These are phyloP conservation scores for Diacarnus erythraeanus DNA, from an alignment of 37 sponge, comb jelly and placozoan genomes.

Conservation along the genomic window DNA sequence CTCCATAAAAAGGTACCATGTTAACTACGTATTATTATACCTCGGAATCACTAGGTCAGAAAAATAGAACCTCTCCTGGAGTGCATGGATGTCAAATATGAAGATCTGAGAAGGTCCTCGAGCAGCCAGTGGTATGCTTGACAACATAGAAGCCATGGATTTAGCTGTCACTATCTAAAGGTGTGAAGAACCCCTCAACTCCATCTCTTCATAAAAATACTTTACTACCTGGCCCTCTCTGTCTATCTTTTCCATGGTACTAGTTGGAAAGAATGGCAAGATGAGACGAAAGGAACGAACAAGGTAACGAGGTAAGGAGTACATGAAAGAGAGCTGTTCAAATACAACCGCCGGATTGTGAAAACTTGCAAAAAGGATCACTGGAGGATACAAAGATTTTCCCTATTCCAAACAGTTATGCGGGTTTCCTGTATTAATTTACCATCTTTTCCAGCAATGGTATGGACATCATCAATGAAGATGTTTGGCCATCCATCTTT, in stretches of 20 bases:
- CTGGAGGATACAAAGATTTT: slow-evolving; percentile 22
- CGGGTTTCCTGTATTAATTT: no score
- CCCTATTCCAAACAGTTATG: neutral
- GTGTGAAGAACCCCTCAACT: neutral
- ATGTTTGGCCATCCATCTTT: slow-evolving; percentile 90
- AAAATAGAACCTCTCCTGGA: slow-evolving; percentile 95
- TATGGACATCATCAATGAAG: slow-evolving; percentile 83
- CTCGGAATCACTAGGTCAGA: slow-evolving; percentile 86
- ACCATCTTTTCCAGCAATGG: slow-evolving; percentile 90
- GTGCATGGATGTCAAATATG: slow-evolving; percentile 92
- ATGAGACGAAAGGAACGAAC: slow-evolving; percentile 85
- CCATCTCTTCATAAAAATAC: neutral
- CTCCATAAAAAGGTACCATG: no score
- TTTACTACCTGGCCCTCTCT: slow-evolving; percentile 80
- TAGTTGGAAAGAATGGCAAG: slow-evolving; percentile 92
- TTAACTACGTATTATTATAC: no score
- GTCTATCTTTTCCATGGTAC: slow-evolving; percentile 94
- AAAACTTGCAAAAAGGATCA: slow-evolving; percentile 84
- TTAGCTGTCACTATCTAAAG: slow-evolving; percentile 27
- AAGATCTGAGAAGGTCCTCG: slow-evolving; percentile 91
- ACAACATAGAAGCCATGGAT: slow-evolving; percentile 83
- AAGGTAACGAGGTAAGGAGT: slow-evolving; percentile 89
- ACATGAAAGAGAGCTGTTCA: slow-evolving; percentile 91
- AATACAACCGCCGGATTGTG: slow-evolving; percentile 77
- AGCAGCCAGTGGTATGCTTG: slow-evolving; percentile 82